A percentile compares a stretch with the other conserved stretches of the same genome.
Conservation (phyloP, 1,140 invertebrate species). For the Drosophila serrata region DNA sequence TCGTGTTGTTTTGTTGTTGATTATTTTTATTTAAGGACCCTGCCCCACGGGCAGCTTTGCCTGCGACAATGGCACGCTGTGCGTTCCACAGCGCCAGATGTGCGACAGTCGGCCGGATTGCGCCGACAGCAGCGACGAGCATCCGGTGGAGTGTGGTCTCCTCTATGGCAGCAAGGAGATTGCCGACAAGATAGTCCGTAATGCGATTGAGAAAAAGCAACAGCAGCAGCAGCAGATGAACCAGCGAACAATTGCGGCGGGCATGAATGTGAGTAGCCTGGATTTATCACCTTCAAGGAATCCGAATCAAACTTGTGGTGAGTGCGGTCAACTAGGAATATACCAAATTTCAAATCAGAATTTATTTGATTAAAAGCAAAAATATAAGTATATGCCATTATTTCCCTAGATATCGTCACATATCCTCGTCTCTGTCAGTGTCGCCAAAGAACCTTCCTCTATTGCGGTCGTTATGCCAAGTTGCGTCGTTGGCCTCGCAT, state of each 20-base stretch:
- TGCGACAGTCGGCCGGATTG: conserved; percentile 90
- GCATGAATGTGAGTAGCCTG: conserved; percentile 44
- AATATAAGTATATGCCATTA: not conserved
- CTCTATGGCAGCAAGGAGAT: conserved; percentile 81
- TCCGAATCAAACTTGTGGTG: conserved; percentile 60
- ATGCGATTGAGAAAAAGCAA: conserved; percentile 73
- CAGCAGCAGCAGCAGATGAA: conserved; percentile 53
- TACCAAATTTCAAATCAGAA: no score
- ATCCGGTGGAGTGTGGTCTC: conserved; percentile 77
- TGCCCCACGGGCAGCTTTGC: conserved; percentile 90
- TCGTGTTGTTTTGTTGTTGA: conserved; percentile 26
- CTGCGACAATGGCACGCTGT: conserved; percentile 89
- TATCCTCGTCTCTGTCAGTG: conserved; percentile 76
- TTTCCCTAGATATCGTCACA: conserved; percentile 66
- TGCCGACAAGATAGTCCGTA: conserved; percentile 76
- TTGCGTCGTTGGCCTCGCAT: conserved; percentile 61
- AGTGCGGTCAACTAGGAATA: conserved; percentile 9
- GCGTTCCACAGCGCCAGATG: conserved; percentile 88
- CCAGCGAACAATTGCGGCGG: conserved; percentile 23
- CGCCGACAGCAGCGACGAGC: conserved; percentile 89
- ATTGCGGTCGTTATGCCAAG: conserved; percentile 66
- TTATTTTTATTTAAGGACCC: conserved; percentile 62
- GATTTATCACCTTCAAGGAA: conserved; percentile 43
- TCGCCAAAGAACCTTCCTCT: conserved; percentile 59
- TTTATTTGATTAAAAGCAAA: no score